Evolutionary conservation across 2,113 vertebrate species (phyloP).

Genomic region (Microcebus jonahi): DNA sequence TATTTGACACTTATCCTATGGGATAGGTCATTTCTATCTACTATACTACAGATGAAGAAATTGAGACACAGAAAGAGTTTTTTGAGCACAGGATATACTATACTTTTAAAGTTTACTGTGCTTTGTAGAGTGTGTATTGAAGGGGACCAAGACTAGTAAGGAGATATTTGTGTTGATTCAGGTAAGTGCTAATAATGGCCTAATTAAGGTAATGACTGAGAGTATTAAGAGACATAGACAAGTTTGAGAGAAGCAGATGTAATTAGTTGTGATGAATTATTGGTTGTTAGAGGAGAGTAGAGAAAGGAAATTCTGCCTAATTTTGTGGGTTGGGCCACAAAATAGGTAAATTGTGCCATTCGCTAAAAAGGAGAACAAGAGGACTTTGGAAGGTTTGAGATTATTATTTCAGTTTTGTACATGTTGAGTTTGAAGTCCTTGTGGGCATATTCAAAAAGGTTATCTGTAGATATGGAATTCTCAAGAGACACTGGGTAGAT

Average conservation of each 20-base stretch:
- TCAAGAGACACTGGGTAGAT: neutral
- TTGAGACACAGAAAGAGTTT: neutral
- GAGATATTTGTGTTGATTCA: neutral
- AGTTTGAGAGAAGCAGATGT: neutral
- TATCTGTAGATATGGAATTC: neutral
- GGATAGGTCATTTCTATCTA: neutral
- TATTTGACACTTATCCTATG: neutral
- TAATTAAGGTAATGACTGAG: neutral
- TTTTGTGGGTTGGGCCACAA: neutral
- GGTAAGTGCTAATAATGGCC: neutral
- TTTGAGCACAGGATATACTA: neutral
- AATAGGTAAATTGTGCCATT: neutral
- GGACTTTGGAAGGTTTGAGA: neutral
- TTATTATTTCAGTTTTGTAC: neutral
- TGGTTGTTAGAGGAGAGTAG: neutral
- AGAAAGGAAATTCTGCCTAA: neutral
- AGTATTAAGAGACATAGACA: neutral
- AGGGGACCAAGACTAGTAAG: neutral
- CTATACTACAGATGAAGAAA: neutral
- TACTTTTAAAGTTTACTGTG: constrained; percentile 12
- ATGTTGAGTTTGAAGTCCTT: neutral
- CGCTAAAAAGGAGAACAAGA: neutral
- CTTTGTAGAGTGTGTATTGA: neutral
- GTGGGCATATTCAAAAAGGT: neutral
- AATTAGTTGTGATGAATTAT: neutral